These are phyloP conservation scores for Drosophila pandora DNA, from an alignment of 1,140 invertebrate species.

Conservation along the genomic window DNA sequence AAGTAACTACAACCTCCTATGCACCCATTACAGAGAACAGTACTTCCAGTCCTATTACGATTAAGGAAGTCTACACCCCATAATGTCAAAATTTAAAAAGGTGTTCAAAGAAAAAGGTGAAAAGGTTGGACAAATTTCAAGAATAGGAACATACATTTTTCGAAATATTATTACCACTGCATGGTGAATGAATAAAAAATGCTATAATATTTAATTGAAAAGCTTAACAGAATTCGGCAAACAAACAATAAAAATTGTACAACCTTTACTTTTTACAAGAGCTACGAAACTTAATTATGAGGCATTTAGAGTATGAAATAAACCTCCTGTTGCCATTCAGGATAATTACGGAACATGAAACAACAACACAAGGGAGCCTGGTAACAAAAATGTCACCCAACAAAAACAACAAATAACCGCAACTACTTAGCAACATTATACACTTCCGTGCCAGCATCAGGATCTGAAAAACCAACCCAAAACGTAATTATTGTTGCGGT, in stretches of 20 bases:
- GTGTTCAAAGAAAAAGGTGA: no score
- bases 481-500: conserved; percentile 80
- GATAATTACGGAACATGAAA: conserved; percentile 63
- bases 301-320: conserved; percentile 71
- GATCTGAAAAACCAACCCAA: conserved; percentile 60
- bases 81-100: no score
- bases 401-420: conserved; percentile 60
- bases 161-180: no score
- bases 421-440: conserved; percentile 82
- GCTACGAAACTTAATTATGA: conserved; percentile 72
- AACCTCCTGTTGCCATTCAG: conserved; percentile 79
- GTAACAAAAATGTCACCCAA: conserved; percentile 42
- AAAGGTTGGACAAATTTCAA: no score
- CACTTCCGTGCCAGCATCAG: conserved; percentile 73
- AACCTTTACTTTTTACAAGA: conserved; percentile 30
- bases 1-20: no score
- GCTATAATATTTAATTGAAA: background rate
- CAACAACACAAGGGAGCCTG: conserved; percentile 31
- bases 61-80: no score
- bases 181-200: background rate
- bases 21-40: no score
- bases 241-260: conserved; percentile 6
- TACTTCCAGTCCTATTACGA: no score
- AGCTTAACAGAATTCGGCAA: conserved; percentile 10
- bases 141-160: no score